Evolutionary conservation across 2,888 invertebrate genomes (phyloP).

Genomic region (Amphipoea lucens): DNA sequence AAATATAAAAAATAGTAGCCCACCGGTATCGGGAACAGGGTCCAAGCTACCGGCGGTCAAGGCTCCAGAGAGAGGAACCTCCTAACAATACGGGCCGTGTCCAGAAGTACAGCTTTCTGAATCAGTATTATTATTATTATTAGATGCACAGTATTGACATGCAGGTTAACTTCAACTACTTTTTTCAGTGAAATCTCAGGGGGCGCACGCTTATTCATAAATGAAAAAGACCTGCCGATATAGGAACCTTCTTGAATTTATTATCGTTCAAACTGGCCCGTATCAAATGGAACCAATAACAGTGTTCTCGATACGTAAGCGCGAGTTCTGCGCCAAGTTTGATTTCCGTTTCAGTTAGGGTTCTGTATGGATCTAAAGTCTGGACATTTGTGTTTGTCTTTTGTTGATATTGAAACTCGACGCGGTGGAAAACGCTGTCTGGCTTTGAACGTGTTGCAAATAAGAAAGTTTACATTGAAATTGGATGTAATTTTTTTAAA

Average conservation of each 20-base stretch:
- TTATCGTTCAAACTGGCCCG: not conserved
- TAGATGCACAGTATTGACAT: not conserved
- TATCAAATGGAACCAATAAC: not conserved
- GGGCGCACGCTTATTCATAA: too few relatives aligned
- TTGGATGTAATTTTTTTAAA: not conserved
- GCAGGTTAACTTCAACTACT: not conserved
- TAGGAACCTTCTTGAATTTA: not conserved
- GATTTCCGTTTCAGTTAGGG: constrained; percentile 12
- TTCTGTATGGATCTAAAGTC: constrained; percentile 1
- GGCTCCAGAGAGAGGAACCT: too few relatives aligned
- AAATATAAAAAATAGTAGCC: too few relatives aligned
- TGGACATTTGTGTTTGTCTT: constrained; percentile 7
- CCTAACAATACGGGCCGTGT: too few relatives aligned
- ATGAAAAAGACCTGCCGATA: not conserved
- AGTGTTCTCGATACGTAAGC: not conserved
- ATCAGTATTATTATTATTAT: not conserved
- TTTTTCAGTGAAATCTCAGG: not conserved
- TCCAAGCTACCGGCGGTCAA: too few relatives aligned
- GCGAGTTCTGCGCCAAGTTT: not conserved
- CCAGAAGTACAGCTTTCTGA: too few relatives aligned
- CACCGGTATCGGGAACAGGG: too few relatives aligned
- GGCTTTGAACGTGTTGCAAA: not conserved
- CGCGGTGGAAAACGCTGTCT: not conserved
- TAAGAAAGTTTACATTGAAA: not conserved
- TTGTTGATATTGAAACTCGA: constrained; percentile 8